A percentile compares a stretch with the other conserved stretches of the same genome.
Conservation (phyloP, 2,113 vertebrate species). For the Urocolius indicus region DNA sequence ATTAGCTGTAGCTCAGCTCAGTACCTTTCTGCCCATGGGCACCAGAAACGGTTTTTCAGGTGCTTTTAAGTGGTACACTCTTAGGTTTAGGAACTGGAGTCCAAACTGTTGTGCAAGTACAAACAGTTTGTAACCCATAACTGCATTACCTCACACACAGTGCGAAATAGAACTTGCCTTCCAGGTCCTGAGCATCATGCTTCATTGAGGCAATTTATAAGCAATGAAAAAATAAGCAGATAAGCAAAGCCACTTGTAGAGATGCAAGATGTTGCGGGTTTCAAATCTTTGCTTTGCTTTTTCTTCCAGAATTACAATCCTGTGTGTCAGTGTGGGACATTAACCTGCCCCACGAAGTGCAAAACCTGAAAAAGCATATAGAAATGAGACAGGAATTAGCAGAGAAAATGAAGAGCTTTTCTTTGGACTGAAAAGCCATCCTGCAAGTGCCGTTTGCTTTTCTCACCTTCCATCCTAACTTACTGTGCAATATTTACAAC, state of each 20-base stretch:
- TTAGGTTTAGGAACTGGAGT: background rate
- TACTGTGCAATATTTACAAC: constrained; percentile 4
- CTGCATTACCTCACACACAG: background rate
- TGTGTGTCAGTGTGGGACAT: constrained; percentile 90
- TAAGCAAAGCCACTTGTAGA: background rate
- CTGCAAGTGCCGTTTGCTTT: background rate
- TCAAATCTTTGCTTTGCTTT: background rate
- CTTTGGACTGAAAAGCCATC: constrained; percentile 71
- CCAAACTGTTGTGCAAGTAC: background rate
- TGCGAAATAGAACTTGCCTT: background rate
- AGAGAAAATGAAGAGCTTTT: constrained; percentile 83
- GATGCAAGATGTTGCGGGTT: background rate
- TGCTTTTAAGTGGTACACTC: background rate
- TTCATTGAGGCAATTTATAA: background rate
- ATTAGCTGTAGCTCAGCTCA: background rate
- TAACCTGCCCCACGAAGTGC: constrained; percentile 87
- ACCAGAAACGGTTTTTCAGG: background rate
- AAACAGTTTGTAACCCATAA: background rate
- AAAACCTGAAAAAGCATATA: constrained; percentile 88
- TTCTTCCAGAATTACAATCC: constrained; percentile 81
- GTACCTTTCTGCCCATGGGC: background rate
- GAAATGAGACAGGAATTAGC: constrained; percentile 86
- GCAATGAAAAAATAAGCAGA: background rate
- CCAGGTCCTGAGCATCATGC: background rate
- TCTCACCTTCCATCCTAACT: background rate